Evolutionary conservation across 2,888 invertebrate species (phyloP), one percentile per base, ranked within the genome.

Genomic region (Mythimna vitellina): DNA sequence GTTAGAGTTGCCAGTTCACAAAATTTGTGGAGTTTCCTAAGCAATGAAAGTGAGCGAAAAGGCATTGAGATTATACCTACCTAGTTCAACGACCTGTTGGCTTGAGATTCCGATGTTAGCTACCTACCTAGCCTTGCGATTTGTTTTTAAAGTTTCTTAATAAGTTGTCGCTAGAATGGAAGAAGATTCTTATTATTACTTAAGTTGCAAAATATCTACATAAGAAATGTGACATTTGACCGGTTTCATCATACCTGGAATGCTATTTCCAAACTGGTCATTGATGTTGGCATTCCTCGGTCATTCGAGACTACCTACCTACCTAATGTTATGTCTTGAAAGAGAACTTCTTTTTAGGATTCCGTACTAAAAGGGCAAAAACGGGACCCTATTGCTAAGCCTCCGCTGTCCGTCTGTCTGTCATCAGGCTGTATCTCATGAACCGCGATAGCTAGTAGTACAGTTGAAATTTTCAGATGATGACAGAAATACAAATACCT

Each of bases 11-110:
- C 58, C 58, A 63, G 54, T 56, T 80, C 46, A 60, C 46, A 61
- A 65, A 76, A 67, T 67, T 65, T 1, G 61, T 70, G 61, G 20
- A 32, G 60, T 81, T 73, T 67, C 35, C 38, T 68, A 69, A 65
- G 57, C 53, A 80, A 78, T 65, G 80, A 75, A 78, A 81, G 69
- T 81, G 56, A 77, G 56, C 65, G 53, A 66, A 49, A 53, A 71
- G 68, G 53, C 73, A 79, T 57, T 72, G 49, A 69, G 66, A 70
- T 80, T 77, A 67, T 35, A 42, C 42, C 42, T 42, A 70, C 42
- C 42, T 42, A 70, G 80, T 73, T 80, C 78, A 70, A 54, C 65
- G 78, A 80, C 64, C 78, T 73, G 29, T 10, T 46, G 51, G 65
- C 57, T 76, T 57, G 38, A 58, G 57, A 74, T 58, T 74, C 46